These are phyloP conservation scores for Chiridota heheva DNA, from an alignment of 35 echinoderm and acorn worm species.

Conservation along the genomic window DNA sequence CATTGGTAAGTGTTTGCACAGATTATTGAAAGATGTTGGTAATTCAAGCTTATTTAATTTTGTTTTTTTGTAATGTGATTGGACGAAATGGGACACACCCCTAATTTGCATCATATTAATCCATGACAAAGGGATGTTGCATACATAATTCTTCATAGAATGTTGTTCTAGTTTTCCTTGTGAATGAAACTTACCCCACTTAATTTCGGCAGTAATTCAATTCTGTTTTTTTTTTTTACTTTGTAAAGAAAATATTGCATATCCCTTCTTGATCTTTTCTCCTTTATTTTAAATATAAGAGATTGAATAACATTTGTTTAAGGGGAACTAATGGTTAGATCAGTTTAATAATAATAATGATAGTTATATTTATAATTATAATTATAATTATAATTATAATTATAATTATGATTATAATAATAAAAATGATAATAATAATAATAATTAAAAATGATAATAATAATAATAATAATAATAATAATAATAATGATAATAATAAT, in stretches of 20 bases:
- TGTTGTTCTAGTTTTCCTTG: not conserved
- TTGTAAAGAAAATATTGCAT: not conserved
- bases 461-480: not conserved
- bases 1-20: constrained; percentile 33
- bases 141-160: not conserved
- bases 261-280: not conserved
- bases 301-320: not conserved
- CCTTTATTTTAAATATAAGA: not conserved
- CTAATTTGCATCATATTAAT: not conserved
- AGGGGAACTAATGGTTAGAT: not conserved
- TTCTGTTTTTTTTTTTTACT: not conserved
- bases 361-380: not conserved
- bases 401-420: too few relatives aligned
- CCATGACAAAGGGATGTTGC: not conserved
- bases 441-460: too few relatives aligned
- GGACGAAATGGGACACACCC: not conserved
- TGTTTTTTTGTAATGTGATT: not conserved
- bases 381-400: not conserved
- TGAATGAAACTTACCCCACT: not conserved
- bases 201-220: not conserved
- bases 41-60: not conserved
- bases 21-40: not conserved
- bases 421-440: not conserved
- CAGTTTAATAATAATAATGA: not conserved
- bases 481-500: not conserved